phyloP scores from a whole-genome alignment of 2,113 vertebrate genomes.

The Pelecanoides urinatrix region DNA sequence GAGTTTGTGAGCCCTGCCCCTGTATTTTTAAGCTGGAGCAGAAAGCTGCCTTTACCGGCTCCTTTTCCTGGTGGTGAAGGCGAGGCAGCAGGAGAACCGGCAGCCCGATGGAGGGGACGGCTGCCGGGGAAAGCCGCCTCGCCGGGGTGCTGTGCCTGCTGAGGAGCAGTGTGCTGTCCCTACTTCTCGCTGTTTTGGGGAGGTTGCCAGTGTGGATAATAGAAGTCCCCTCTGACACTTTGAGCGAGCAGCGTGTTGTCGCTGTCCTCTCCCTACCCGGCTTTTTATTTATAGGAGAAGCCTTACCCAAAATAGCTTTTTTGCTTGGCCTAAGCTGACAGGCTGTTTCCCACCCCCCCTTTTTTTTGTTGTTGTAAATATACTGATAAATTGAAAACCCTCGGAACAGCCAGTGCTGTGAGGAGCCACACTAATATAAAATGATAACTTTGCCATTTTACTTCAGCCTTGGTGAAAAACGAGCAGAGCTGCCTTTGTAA shows the following conservation, averaged over 20 bases:
- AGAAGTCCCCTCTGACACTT: conserved; percentile 10
- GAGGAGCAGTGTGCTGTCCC: background rate
- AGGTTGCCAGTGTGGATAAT: background rate
- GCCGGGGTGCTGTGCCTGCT: fast-evolving
- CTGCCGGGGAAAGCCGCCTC: background rate
- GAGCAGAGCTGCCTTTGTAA: background rate
- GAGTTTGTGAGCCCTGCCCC: background rate
- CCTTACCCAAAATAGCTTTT: conserved; percentile 1
- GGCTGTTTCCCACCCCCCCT: background rate
- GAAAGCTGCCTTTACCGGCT: background rate
- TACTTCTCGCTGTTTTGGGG: background rate
- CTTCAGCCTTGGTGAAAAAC: background rate
- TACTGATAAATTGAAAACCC: background rate
- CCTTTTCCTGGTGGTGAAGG: background rate
- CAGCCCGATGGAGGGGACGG: background rate
- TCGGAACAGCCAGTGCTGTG: background rate
- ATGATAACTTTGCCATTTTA: conserved; percentile 24
- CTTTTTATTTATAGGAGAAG: conserved; percentile 40
- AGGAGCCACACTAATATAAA: background rate
- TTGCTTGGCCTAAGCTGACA: background rate
- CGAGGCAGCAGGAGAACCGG: background rate
- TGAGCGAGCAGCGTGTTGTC: background rate
- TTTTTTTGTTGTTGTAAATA: background rate
- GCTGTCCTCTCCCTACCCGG: background rate
- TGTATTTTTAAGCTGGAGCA: background rate